These are phyloP conservation scores for Thymallus thymallus DNA, from an alignment of 2,113 vertebrate genomes.

Conservation along the genomic window DNA sequence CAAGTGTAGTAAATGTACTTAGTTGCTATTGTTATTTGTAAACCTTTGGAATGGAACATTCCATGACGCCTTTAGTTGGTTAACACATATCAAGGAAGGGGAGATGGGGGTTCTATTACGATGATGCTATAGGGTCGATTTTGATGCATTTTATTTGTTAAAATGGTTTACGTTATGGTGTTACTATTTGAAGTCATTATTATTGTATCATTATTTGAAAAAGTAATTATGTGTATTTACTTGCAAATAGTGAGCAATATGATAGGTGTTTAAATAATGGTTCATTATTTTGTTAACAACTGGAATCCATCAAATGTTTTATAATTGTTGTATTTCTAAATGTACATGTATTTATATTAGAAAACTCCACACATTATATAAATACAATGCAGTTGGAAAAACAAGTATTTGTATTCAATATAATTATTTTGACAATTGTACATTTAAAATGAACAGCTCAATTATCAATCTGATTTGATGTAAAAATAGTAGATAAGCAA, in stretches of 20 bases:
- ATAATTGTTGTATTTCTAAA: too few relatives aligned
- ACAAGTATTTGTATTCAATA: too few relatives aligned
- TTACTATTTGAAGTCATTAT: background rate
- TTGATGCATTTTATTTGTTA: background rate
- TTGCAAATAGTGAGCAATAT: background rate
- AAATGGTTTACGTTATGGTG: background rate
- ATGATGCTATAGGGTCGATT: background rate
- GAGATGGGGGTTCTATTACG: too few relatives aligned
- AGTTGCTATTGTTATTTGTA: slow-evolving; percentile 78
- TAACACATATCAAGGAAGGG: slow-evolving; percentile 50
- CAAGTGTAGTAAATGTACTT: slow-evolving; percentile 82
- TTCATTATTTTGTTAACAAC: background rate
- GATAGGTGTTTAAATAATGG: background rate
- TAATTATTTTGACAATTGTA: too few relatives aligned
- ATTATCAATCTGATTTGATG: too few relatives aligned
- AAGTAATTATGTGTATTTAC: background rate
- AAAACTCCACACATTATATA: too few relatives aligned
- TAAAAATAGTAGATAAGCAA: too few relatives aligned
- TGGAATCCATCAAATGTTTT: background rate
- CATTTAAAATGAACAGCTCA: too few relatives aligned
- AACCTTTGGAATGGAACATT: slow-evolving; percentile 51
- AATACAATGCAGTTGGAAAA: too few relatives aligned
- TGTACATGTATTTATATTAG: too few relatives aligned
- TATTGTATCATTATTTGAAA: too few relatives aligned
- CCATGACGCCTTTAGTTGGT: slow-evolving; percentile 71